Conservation (phyloP, 1,140 invertebrate species). For the Zelostemma sp. region DNA sequence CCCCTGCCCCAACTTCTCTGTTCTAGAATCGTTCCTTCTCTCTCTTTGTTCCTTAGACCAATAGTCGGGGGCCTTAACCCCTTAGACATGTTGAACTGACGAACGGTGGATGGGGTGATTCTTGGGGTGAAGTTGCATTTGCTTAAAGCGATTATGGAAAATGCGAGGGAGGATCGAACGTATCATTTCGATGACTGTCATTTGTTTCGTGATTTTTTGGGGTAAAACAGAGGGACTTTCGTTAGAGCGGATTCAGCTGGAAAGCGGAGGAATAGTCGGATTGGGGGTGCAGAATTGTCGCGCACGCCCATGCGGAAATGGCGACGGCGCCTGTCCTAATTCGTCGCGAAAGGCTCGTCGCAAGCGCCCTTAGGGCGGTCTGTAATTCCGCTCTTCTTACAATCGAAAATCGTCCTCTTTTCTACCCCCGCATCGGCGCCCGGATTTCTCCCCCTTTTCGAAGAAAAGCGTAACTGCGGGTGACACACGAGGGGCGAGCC, state of each 20-base stretch:
- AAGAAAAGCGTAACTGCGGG: slow-evolving; percentile 21
- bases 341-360: slow-evolving; percentile 53
- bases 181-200: too few relatives aligned
- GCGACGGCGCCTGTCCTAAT: slow-evolving; percentile 59
- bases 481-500: slow-evolving; percentile 41
- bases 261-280: slow-evolving; percentile 33
- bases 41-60: not conserved
- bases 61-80: not conserved
- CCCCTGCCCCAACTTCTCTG: too few relatives aligned
- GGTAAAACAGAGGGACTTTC: not conserved
- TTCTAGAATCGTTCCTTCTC: too few relatives aligned
- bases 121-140: too few relatives aligned
- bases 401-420: slow-evolving; percentile 31
- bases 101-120: too few relatives aligned
- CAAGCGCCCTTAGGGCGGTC: slow-evolving; percentile 33
- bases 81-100: not conserved
- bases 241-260: slow-evolving; percentile 34
- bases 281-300: slow-evolving; percentile 48
- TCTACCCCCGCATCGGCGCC: not conserved
- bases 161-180: too few relatives aligned
- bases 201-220: too few relatives aligned
- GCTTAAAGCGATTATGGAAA: too few relatives aligned
- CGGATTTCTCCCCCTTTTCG: slow-evolving; percentile 8
- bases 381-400: slow-evolving; percentile 20
- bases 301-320: slow-evolving; percentile 68